A percentile compares a stretch with the other conserved stretches of the same genome.
These are phyloP conservation scores for Manduca sexta DNA, from an alignment of 1,140 invertebrate species.

Conservation along the genomic window DNA sequence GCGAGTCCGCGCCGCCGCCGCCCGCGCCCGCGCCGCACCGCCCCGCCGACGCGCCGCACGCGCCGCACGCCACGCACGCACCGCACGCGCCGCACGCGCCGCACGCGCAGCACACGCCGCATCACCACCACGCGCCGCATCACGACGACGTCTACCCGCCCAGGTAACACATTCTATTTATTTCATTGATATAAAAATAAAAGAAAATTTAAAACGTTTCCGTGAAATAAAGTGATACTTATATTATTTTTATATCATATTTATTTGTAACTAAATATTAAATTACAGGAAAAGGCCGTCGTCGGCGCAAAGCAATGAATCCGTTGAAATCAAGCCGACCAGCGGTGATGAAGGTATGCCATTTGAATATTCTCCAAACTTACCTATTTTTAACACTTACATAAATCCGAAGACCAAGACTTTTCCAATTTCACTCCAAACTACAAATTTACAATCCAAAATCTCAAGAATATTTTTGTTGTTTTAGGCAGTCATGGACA, in stretches of 20 bases:
- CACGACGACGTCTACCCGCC: slow-evolving; percentile 46
- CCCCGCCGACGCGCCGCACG: slow-evolving; percentile 36
- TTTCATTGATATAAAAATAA: not conserved
- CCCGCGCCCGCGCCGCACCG: slow-evolving; percentile 16
- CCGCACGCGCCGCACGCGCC: slow-evolving; percentile 11
- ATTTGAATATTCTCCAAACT: no score
- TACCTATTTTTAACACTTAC: no score
- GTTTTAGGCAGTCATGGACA: no score
- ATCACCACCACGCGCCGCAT: slow-evolving; percentile 29
- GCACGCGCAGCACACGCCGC: slow-evolving; percentile 45
- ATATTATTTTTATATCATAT: no score
- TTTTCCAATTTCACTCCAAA: no score
- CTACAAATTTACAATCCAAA: no score
- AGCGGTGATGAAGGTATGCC: slow-evolving; percentile 67
- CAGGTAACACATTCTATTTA: slow-evolving; percentile 20
- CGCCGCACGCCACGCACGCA: slow-evolving; percentile 18
- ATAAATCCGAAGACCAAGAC: no score
- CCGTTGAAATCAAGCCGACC: slow-evolving; percentile 61
- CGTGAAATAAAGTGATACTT: no score
- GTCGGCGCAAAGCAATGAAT: slow-evolving; percentile 67
- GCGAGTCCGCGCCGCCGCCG: slow-evolving; percentile 75
- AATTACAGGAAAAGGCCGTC: slow-evolving; percentile 65
- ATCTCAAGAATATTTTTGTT: no score
- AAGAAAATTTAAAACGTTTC: no score
- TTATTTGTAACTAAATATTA: not conserved